Base-by-base conservation (phyloP, 2,113 vertebrate genomes). In the Callithrix jacchus region DNA sequence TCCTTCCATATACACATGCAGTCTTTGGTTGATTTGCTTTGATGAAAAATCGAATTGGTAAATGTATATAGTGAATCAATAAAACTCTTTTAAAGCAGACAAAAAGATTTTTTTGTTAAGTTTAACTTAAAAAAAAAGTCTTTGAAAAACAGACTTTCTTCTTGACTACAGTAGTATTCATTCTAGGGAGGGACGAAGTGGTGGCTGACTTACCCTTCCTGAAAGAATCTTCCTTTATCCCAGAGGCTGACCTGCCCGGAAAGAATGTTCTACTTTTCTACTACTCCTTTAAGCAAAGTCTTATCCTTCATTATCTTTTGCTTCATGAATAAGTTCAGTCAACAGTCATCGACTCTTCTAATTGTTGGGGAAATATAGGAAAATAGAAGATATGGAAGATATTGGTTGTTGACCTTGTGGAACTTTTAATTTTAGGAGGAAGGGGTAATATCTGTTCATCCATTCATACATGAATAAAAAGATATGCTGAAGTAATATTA, bases 51-150 rank as follows among this genome's bases (percentile, higher is more conserved):
- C 0, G 2, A 90, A 66, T 25, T 91, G 52, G 17, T 73, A 56
- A 37, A 3, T 73, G 8, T 83, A 68, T 79, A 56, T 70, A 85
- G 47, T 82, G 66, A 95, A 73, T 37, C 30, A 18, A 27, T 76
- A 80, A 87, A 68, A 95, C 52, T 18, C 20, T 93, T 88, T 94
- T 73, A 77, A 86, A 61, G 66, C 30, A 81, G 52, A 87, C 16
- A 17, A 23, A 74, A 86, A 61, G 21, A 21, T n/a, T 52, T 91
- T n/a, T 47, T 42, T 74, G 32, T 84, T 94, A 37, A 49, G 49
- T 89, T 73, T 93, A 84, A 77, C 42, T 89, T 2, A 87, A 79
- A 79, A 35, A 10, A 70, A 4, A 82, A 95, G 20, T 30, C 66
- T 74, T 70, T 45, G 32, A 47, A 90, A 74, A 92, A 23, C 11